Evolutionary conservation across 2,888 invertebrate species (phyloP).

Genomic region (Hirtodrosophila cameraria): DNA sequence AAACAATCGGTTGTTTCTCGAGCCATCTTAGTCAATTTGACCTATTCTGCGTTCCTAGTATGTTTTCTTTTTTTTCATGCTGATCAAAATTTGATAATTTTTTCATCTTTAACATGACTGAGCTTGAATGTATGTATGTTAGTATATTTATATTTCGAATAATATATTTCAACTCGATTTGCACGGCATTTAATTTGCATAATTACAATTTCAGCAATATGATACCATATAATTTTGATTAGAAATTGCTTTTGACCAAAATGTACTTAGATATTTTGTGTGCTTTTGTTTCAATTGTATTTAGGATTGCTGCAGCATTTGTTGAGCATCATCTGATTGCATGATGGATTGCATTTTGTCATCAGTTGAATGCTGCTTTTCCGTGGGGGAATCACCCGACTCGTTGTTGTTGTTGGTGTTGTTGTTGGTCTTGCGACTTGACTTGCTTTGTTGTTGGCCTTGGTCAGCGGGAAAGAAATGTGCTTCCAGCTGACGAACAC

Average conservation of each 20-base stretch:
- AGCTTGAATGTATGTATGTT: too few relatives aligned
- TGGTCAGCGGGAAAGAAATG: conserved; percentile 60
- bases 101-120: too few relatives aligned
- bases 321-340: not conserved
- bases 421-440: not conserved
- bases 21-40: too few relatives aligned
- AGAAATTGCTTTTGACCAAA: not conserved
- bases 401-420: conserved; percentile 12
- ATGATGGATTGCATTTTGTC: not conserved
- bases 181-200: conserved; percentile 15
- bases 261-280: not conserved
- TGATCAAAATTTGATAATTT: too few relatives aligned
- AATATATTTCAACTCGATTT: not conserved
- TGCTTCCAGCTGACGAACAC: conserved; percentile 59
- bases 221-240: conserved; percentile 38
- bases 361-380: not conserved
- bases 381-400: not conserved
- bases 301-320: conserved; percentile 5
- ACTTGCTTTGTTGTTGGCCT: not conserved
- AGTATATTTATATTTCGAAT: too few relatives aligned
- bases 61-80: too few relatives aligned
- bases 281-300: too few relatives aligned
- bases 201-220: conserved; percentile 7
- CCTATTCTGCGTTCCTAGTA: too few relatives aligned
- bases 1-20: too few relatives aligned